phyloP scores from a whole-genome alignment of 1,140 invertebrate species.

The Thaumetopoea pityocampa region DNA sequence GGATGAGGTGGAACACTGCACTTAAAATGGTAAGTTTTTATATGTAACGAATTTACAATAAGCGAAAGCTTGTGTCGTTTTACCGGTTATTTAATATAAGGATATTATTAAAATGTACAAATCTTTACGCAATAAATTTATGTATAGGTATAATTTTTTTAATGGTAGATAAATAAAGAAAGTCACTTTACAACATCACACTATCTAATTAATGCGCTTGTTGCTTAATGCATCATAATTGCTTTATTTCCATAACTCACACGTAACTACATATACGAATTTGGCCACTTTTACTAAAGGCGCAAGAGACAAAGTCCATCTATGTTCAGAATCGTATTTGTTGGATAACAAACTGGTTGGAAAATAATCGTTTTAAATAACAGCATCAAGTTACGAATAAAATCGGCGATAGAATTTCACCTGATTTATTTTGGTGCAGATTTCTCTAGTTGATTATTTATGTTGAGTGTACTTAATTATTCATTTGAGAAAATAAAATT shows the following conservation, averaged over 20 bases:
- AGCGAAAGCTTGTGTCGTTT: no score
- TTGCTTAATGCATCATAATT: conserved; percentile 19
- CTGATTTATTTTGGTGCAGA: conserved; percentile 23
- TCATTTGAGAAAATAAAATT: no score
- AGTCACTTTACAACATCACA: conserved; percentile 1
- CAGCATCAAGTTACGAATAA: conserved; percentile 5
- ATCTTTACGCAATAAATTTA: background rate
- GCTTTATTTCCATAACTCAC: conserved; percentile 17
- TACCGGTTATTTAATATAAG: no score
- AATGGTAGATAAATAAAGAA: conserved; percentile 7
- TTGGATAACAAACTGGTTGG: conserved; percentile 28
- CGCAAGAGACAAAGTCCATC: conserved; percentile 12
- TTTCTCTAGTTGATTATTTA: conserved; percentile 23
- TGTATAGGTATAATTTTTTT: conserved; percentile 7
- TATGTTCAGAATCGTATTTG: conserved; percentile 12
- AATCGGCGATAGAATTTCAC: conserved; percentile 26
- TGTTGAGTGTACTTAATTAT: no score
- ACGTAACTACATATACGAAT: conserved; percentile 22
- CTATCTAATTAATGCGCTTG: conserved; percentile 14
- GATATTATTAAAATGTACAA: conserved; percentile 2
- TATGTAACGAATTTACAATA: no score
- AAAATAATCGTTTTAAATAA: conserved; percentile 19
- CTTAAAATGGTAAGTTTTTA: conserved; percentile 35
- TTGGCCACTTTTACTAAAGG: conserved; percentile 20
- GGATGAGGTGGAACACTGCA: conserved; percentile 14